Percentiles rank a stretch among this genome's conserved stretches.
phyloP scores from a whole-genome alignment of 2,888 invertebrate genomes.

The Holacanthella duospinosa region DNA sequence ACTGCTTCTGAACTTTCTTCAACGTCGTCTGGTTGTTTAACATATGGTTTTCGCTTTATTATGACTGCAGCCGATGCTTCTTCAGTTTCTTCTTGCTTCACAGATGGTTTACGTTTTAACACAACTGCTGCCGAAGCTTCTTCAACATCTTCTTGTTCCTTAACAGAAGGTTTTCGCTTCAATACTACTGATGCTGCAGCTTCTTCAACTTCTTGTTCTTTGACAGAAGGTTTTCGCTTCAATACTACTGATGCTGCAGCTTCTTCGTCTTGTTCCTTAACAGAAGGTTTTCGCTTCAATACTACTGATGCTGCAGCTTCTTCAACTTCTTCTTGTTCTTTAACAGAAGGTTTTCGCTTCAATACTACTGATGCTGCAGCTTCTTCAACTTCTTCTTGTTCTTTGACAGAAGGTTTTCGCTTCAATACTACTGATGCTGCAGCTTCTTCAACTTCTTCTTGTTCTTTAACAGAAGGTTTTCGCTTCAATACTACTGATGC shows the following conservation, averaged over 20 bases:
- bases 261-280: constrained; percentile 38
- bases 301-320: constrained; percentile 20
- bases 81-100: constrained; percentile 23
- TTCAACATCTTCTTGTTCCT: constrained; percentile 32
- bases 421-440: neutral
- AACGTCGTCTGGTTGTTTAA: constrained; percentile 6
- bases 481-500: constrained; percentile 41
- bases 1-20: neutral
- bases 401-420: constrained; percentile 3
- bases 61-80: constrained; percentile 23
- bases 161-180: constrained; percentile 31
- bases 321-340: constrained; percentile 30
- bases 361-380: constrained; percentile 9
- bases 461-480: constrained; percentile 38
- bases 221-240: constrained; percentile 34
- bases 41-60: neutral
- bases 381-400: constrained; percentile 27
- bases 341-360: constrained; percentile 34
- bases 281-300: constrained; percentile 42
- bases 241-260: constrained; percentile 28
- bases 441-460: neutral
- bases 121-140: constrained; percentile 20
- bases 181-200: constrained; percentile 39
- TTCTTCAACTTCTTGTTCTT: constrained; percentile 30
- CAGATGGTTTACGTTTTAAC: neutral